A percentile compares a stretch with the other conserved stretches of the same genome.
Conservation (phyloP, 2,888 invertebrate genomes). For the Melanargia galathea region DNA sequence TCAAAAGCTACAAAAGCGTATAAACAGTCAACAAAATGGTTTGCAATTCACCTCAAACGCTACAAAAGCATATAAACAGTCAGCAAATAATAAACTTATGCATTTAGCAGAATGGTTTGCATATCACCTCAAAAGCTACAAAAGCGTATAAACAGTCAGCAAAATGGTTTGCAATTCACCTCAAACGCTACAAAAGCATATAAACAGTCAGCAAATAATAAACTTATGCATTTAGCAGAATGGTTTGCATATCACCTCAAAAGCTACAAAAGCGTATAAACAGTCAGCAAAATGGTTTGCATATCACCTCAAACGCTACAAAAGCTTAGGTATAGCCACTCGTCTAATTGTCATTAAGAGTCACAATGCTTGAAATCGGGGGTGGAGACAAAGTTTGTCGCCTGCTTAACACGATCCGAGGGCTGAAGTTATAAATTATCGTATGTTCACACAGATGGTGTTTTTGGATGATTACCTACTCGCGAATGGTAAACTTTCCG, state of each 20-base stretch:
- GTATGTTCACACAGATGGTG: constrained; percentile 43
- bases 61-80: too few relatives aligned
- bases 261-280: not conserved
- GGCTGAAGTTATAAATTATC: constrained; percentile 39
- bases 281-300: not conserved
- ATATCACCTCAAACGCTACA: not conserved
- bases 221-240: too few relatives aligned
- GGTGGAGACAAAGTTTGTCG: constrained; percentile 32
- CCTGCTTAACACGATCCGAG: constrained; percentile 32
- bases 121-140: not conserved
- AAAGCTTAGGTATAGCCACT: not conserved
- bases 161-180: not conserved
- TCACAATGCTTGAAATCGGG: constrained; percentile 30
- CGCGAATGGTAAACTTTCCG: constrained; percentile 22
- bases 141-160: not conserved
- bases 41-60: too few relatives aligned
- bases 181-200: too few relatives aligned
- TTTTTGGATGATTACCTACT: constrained; percentile 37
- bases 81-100: too few relatives aligned
- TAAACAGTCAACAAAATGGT: too few relatives aligned
- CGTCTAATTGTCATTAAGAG: constrained; percentile 16
- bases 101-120: too few relatives aligned
- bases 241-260: too few relatives aligned
- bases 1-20: too few relatives aligned
- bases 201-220: too few relatives aligned